These are phyloP conservation scores for Mergus octosetaceus DNA, from an alignment of 2,797 vertebrate species.

Conservation along the genomic window DNA sequence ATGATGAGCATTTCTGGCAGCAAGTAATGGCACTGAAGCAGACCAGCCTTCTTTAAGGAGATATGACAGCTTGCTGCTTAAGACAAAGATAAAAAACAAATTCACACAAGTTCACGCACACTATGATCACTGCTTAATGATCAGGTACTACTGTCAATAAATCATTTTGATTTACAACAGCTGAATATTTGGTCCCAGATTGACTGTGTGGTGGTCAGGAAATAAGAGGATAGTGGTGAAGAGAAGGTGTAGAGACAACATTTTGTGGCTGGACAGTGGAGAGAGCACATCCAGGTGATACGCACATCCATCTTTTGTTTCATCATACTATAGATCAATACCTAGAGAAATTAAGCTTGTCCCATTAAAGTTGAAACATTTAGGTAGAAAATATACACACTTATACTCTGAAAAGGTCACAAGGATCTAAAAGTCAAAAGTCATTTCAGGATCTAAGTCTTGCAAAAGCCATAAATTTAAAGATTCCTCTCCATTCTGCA, in stretches of 20 bases:
- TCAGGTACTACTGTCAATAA: not conserved
- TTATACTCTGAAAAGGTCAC: not conserved
- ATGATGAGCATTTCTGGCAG: not conserved
- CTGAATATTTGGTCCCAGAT: not conserved
- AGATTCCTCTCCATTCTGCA: not conserved
- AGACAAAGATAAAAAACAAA: not conserved
- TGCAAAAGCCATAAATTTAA: not conserved
- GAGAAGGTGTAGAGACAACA: not conserved
- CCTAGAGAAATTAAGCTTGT: not conserved
- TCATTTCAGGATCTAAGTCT: not conserved
- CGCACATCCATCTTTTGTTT: not conserved
- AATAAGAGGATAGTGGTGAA: not conserved
- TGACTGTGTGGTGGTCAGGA: not conserved
- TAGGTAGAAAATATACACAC: not conserved
- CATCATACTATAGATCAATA: not conserved
- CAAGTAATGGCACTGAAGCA: not conserved
- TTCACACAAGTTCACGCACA: not conserved
- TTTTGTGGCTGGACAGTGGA: not conserved
- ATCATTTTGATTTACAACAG: not conserved
- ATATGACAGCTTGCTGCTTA: not conserved
- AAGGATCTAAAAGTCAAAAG: not conserved
- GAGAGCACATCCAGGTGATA: not conserved
- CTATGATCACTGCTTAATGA: not conserved
- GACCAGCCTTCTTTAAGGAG: not conserved
- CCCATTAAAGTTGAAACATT: not conserved